Percentiles rank a stretch among this genome's conserved stretches.
Evolutionary conservation across 30 jellyfish, hydroid and myxozoan species (phyloP).

Genomic region (Cassiopea andromeda): DNA sequence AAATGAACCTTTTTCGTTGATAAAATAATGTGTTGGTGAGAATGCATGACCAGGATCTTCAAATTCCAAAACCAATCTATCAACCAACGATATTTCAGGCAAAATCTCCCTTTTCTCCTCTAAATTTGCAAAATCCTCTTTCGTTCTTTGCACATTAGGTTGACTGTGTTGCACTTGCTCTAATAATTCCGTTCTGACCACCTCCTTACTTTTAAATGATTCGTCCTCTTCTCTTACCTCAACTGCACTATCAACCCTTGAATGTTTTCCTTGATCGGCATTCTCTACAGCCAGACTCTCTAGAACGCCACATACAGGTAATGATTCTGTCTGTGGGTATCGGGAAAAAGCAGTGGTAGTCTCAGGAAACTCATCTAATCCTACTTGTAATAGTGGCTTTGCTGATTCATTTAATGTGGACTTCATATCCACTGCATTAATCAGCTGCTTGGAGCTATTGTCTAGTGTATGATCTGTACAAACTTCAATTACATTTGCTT

Average conservation of each 20-base stretch:
- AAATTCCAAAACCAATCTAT: constrained; percentile 58
- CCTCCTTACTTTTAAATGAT: neutral
- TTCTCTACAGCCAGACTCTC: constrained; percentile 13
- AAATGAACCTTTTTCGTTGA: constrained; percentile 10
- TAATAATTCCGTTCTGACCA: neutral
- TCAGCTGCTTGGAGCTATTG: neutral
- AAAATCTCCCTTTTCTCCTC: neutral
- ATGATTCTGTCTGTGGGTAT: neutral
- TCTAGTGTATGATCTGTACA: too few relatives aligned
- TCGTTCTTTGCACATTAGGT: neutral
- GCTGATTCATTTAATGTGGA: neutral
- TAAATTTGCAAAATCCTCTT: neutral
- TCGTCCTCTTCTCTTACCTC: constrained; percentile 55
- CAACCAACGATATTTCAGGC: constrained; percentile 36
- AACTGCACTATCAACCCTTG: constrained; percentile 61
- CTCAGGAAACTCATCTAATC: neutral
- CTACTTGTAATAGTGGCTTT: neutral
- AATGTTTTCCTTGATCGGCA: constrained; percentile 2
- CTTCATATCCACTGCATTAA: neutral
- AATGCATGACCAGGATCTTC: constrained; percentile 46
- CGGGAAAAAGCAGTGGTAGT: too few relatives aligned
- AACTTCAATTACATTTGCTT: neutral
- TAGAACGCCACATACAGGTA: neutral
- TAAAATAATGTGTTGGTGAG: constrained; percentile 55
- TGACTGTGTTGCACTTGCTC: neutral